Percentiles rank a stretch among this genome's conserved stretches.
Conservation (phyloP, 1,140 invertebrate genomes). For the Drosophila neocordata region DNA sequence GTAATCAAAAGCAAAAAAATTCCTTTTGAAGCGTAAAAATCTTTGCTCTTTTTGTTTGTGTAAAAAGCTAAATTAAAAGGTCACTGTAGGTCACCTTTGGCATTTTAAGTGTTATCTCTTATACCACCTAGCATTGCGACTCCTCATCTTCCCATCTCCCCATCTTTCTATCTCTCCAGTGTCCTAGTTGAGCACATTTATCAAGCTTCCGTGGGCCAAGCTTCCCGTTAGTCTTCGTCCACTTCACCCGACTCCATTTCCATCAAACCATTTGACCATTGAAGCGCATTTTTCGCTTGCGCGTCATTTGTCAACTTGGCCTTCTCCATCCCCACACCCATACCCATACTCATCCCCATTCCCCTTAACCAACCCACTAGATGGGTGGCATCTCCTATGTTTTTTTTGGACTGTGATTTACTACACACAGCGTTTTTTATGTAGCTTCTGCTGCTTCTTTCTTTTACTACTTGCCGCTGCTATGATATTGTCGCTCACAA, state of each 20-base stretch:
- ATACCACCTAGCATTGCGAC: constrained; percentile 21
- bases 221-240: constrained; percentile 21
- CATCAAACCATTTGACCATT: constrained; percentile 74
- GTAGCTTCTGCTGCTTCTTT: constrained; percentile 5
- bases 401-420: constrained; percentile 58
- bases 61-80: constrained; percentile 30
- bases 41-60: neutral
- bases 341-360: neutral
- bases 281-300: constrained; percentile 78
- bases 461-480: constrained; percentile 27
- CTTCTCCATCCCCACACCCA: neutral
- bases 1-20: neutral
- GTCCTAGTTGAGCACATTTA: constrained; percentile 35
- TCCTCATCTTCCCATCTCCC: constrained; percentile 2
- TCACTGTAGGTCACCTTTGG: constrained; percentile 61
- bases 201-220: constrained; percentile 17
- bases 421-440: constrained; percentile 28
- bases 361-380: neutral
- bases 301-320: constrained; percentile 75
- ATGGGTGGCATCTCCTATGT: constrained; percentile 3
- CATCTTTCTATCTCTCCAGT: neutral
- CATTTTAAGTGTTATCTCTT: constrained; percentile 44
- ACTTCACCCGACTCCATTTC: constrained; percentile 3
- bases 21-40: neutral
- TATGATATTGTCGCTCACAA: constrained; percentile 39